Percentiles rank a stretch among this genome's conserved stretches.
These are phyloP conservation scores for Plestiodon gilberti DNA, from an alignment of 2,113 vertebrate species.

Conservation along the genomic window DNA sequence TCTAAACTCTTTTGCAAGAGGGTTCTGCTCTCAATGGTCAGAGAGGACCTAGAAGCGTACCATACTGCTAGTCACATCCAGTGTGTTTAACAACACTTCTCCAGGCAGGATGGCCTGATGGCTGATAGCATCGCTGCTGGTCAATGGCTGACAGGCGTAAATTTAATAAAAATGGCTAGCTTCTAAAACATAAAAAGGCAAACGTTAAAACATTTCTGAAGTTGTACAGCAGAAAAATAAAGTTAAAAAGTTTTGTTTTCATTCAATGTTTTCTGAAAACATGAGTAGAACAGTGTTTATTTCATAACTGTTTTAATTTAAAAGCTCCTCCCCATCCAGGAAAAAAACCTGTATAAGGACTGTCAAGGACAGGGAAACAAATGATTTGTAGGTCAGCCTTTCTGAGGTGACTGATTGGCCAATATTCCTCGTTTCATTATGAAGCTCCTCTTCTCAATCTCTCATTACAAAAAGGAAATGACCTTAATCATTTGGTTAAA, in stretches of 20 bases:
- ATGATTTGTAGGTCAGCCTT: conserved; percentile 81
- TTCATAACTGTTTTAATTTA: conserved; percentile 81
- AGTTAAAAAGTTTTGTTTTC: conserved; percentile 86
- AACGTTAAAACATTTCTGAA: conserved; percentile 87
- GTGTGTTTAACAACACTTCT: conserved; percentile 83
- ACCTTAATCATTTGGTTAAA: conserved; percentile 85
- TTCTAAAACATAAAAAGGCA: conserved; percentile 87
- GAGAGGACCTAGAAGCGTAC: conserved; percentile 71
- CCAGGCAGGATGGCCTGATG: conserved; percentile 75
- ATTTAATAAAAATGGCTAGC: conserved; percentile 88
- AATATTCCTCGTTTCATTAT: conserved; percentile 73
- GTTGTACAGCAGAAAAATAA: conserved; percentile 90
- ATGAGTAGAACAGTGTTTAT: conserved; percentile 82
- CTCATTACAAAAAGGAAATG: conserved; percentile 78
- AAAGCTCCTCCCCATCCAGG: conserved; percentile 80
- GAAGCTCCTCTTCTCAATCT: conserved; percentile 76
- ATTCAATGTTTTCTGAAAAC: conserved; percentile 84
- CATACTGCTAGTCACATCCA: conserved; percentile 82
- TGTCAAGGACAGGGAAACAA: conserved; percentile 80
- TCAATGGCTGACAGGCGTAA: conserved; percentile 77
- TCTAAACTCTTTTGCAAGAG: conserved; percentile 69
- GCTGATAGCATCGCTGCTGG: conserved; percentile 68
- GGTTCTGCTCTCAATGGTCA: conserved; percentile 71
- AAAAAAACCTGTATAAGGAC: conserved; percentile 76
- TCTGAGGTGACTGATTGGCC: conserved; percentile 76